These are phyloP conservation scores for Bucco capensis DNA, from an alignment of 2,113 vertebrate genomes.

Conservation along the genomic window DNA sequence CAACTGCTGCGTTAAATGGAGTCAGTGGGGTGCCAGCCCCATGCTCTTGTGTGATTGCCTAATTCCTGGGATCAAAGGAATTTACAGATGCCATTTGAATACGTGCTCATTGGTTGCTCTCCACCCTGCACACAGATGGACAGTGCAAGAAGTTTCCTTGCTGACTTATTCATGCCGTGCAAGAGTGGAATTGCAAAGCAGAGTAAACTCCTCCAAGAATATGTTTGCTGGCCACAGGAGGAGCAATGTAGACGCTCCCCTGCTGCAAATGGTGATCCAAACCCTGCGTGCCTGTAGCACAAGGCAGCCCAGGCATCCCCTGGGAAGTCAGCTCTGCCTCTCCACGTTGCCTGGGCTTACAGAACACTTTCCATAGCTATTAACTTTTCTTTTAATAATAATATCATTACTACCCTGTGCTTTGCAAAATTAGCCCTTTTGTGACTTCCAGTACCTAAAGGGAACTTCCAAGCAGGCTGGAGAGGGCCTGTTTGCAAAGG, in stretches of 20 bases:
- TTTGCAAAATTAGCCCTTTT: not conserved
- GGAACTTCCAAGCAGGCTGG: too few relatives aligned
- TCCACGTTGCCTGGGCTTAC: not conserved
- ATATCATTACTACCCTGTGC: not conserved
- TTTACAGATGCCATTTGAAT: not conserved
- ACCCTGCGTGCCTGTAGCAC: rapidly evolving
- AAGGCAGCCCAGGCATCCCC: not conserved
- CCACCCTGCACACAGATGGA: not conserved
- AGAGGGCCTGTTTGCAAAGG: too few relatives aligned
- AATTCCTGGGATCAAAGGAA: not conserved
- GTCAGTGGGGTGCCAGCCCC: conserved; percentile 1
- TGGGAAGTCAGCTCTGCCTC: not conserved
- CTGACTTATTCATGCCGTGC: not conserved
- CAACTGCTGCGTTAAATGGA: not conserved
- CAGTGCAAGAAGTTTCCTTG: not conserved
- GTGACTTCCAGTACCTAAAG: too few relatives aligned
- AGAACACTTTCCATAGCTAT: not conserved
- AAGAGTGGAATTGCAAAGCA: not conserved
- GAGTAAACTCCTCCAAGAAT: not conserved
- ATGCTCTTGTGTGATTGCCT: rapidly evolving
- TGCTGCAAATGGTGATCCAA: not conserved
- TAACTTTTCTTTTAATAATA: not conserved
- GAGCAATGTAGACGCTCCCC: rapidly evolving
- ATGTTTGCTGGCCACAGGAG: rapidly evolving
- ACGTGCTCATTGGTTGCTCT: not conserved